A percentile compares a stretch with the other conserved stretches of the same genome.
phyloP scores from a whole-genome alignment of 2,888 invertebrate genomes.

The Blera fallax region DNA sequence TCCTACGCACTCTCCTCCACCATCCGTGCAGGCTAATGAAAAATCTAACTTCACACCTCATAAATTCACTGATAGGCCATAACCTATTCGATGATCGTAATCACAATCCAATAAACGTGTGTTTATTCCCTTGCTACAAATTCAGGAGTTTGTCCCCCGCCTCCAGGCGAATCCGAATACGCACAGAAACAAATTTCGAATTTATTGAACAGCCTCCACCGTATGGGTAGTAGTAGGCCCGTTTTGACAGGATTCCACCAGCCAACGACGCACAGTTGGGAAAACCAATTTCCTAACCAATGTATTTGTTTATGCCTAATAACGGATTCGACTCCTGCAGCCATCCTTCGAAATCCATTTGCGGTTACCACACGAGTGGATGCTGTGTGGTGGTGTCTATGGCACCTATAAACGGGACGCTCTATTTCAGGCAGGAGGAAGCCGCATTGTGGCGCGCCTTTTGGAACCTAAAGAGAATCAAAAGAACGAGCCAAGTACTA shows the following conservation, averaged over 20 bases:
- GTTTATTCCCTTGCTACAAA: slow-evolving; percentile 65
- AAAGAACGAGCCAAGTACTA: slow-evolving; percentile 11
- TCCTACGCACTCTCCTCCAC: slow-evolving; percentile 6
- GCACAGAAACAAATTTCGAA: slow-evolving; percentile 52
- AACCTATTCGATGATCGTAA: slow-evolving; percentile 69
- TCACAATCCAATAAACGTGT: slow-evolving; percentile 71
- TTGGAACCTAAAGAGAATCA: neutral
- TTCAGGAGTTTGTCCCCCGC: slow-evolving; percentile 27
- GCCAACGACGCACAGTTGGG: slow-evolving; percentile 14
- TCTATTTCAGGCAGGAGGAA: slow-evolving; percentile 52
- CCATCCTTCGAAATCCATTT: slow-evolving; percentile 65
- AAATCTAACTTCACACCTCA: slow-evolving; percentile 69
- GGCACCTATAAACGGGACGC: slow-evolving; percentile 62
- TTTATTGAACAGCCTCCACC: slow-evolving; percentile 38
- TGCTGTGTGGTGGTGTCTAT: slow-evolving; percentile 61
- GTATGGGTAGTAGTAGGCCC: slow-evolving; percentile 9
- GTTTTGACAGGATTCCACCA: slow-evolving; percentile 13
- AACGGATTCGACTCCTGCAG: slow-evolving; percentile 64
- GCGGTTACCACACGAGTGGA: slow-evolving; percentile 59
- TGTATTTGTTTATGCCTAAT: slow-evolving; percentile 73
- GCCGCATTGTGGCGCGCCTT: slow-evolving; percentile 27
- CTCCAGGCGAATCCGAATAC: slow-evolving; percentile 1
- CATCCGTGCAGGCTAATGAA: slow-evolving; percentile 48
- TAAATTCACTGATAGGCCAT: slow-evolving; percentile 68
- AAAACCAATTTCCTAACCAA: slow-evolving; percentile 72